phyloP scores from a whole-genome alignment of 2,888 invertebrate species.

The Busseola fusca region DNA sequence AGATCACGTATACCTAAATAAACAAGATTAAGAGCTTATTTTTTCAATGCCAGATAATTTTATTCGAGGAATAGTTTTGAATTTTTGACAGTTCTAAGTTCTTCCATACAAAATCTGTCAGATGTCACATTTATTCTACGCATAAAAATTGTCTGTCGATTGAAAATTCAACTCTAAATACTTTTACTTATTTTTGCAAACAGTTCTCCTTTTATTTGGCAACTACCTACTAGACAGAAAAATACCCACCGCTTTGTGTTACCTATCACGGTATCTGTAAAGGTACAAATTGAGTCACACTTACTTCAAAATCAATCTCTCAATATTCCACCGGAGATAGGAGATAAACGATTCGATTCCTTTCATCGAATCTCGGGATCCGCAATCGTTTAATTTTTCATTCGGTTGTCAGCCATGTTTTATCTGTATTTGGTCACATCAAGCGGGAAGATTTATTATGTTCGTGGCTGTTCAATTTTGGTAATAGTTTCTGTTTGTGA shows the following conservation, averaged over 20 bases:
- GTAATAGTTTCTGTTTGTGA: constrained; percentile 27
- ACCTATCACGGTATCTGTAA: neutral
- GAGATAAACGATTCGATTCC: constrained; percentile 43
- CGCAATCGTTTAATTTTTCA: constrained; percentile 53
- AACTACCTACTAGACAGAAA: neutral
- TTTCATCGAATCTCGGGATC: constrained; percentile 41
- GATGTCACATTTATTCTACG: too few relatives aligned
- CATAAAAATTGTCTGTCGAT: too few relatives aligned
- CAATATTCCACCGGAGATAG: constrained; percentile 42
- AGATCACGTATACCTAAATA: neutral
- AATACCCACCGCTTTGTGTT: neutral
- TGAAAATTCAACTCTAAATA: too few relatives aligned
- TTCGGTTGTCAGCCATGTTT: constrained; percentile 34
- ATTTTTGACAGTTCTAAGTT: too few relatives aligned
- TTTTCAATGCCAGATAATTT: too few relatives aligned
- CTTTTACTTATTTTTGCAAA: neutral
- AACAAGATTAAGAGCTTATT: neutral
- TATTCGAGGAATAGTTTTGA: too few relatives aligned
- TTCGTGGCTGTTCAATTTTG: constrained; percentile 31
- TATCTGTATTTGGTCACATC: constrained; percentile 40
- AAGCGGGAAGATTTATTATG: constrained; percentile 50
- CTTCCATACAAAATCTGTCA: too few relatives aligned
- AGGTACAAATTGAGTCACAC: constrained; percentile 10
- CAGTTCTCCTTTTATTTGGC: neutral
- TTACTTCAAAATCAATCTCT: constrained; percentile 15